A percentile compares a stretch with the other conserved stretches of the same genome.
Conservation (phyloP, 37 sponge, comb jelly and placozoan genomes). For the Hormiphora californensis region DNA sequence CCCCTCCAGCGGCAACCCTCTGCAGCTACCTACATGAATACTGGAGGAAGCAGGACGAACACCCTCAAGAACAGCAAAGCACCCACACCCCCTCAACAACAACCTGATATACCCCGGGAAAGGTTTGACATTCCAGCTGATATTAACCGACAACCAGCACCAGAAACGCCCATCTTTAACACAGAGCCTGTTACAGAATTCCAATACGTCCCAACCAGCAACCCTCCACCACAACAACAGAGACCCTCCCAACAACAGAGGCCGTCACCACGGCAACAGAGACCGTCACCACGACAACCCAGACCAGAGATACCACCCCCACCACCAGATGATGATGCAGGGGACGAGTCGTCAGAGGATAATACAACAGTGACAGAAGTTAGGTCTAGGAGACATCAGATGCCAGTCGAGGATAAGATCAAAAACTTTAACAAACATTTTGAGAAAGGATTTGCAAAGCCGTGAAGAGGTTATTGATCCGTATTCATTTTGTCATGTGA, state of each 20-base stretch:
- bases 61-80: conserved; percentile 5
- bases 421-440: no score
- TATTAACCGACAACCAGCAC: no score
- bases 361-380: conserved; percentile 27
- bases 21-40: background rate
- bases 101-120: background rate
- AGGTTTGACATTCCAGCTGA: no score
- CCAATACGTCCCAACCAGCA: background rate
- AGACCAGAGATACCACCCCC: background rate
- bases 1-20: background rate
- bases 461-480: no score
- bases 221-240: background rate
- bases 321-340: background rate
- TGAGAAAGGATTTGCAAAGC: no score
- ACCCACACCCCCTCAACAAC: background rate
- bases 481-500: no score
- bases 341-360: conserved; percentile 13
- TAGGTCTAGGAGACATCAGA: no score
- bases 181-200: no score
- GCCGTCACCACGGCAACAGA: background rate
- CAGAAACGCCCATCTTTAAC: no score
- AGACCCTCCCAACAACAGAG: background rate
- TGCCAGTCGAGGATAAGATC: no score
- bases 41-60: background rate
- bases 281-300: no score